Evolutionary conservation across 2,113 vertebrate genomes (phyloP), one percentile per base, ranked within the genome.

Genomic region (Ceuthmochares aereus): DNA sequence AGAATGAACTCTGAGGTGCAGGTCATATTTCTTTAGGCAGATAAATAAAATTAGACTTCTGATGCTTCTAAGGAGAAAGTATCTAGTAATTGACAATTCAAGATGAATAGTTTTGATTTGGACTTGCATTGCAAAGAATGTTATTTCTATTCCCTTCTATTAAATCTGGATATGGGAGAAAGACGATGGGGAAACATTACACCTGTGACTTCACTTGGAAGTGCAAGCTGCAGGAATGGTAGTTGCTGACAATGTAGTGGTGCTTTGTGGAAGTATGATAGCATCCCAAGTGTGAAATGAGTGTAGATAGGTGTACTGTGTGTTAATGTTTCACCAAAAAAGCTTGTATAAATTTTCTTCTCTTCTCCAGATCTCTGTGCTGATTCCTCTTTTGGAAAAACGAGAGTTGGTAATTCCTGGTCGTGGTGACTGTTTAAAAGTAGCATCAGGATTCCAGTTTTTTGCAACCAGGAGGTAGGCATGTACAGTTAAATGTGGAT

Each of bases 341-440:
- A 49, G 0, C 0, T 13, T 70, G 13, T 52, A 7, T 10, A 6
- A 40, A n/a, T 34, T 21, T 43, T 85, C 76, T 67, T 86, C 32
- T 78, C 12, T 93, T 63, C 15, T 86, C 19, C 90, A 99, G 99
- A 98, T 99, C 74, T 99, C 99, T 13, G 98, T 99, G 54, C 97
- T 99, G 63, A 98, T 99, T 87, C 99, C 99, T 85, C 97, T 99
- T 60, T 97, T 99, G 99, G 99, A 99, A 97, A 99, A 99, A 93
- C 98, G 97, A 90, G 98, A 99, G 75, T 96, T 99, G 91, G 96
- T 99, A 93, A 99, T 99, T 98, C 99, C 99, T 76, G 99, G 99
- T 34, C 97, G 98, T 58, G 99, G 99, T 32, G 99, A 99, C 70
- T 99, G 98, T 90, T 98, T 99, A 36, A 99, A 99, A 95, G 98